Conservation (phyloP, 2,113 vertebrate species). For the Cebus imitator region DNA sequence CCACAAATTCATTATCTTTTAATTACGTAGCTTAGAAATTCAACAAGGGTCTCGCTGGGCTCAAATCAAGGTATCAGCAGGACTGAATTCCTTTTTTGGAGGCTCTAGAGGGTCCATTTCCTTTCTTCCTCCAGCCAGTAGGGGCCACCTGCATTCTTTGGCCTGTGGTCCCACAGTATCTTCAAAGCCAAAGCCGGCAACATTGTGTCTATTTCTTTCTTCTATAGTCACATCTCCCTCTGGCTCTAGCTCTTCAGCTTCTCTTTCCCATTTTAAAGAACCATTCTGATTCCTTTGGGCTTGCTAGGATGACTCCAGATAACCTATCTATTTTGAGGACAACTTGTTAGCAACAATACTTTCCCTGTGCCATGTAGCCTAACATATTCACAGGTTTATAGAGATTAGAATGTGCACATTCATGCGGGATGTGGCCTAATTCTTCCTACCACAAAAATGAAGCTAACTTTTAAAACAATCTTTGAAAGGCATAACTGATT, state of each 20-base stretch:
- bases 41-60: not conserved
- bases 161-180: too few relatives aligned
- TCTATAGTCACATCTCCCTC: not conserved
- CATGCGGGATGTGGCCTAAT: not conserved
- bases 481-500: not conserved
- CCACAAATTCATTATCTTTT: not conserved
- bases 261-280: not conserved
- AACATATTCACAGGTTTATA: not conserved
- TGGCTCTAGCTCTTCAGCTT: not conserved
- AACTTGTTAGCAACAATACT: not conserved
- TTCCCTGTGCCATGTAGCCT: not conserved
- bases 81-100: not conserved
- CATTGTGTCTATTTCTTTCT: accelerated
- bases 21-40: not conserved
- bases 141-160: not conserved
- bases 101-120: not conserved
- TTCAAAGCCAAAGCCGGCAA: not conserved
- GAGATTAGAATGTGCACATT: not conserved
- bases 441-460: not conserved
- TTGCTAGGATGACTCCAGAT: not conserved
- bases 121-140: not conserved
- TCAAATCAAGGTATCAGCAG: not conserved
- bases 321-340: not conserved
- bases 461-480: not conserved
- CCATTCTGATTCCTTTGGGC: not conserved